phyloP scores from a whole-genome alignment of 2,888 invertebrate species.

The Zaprionus obscuricornis region DNA sequence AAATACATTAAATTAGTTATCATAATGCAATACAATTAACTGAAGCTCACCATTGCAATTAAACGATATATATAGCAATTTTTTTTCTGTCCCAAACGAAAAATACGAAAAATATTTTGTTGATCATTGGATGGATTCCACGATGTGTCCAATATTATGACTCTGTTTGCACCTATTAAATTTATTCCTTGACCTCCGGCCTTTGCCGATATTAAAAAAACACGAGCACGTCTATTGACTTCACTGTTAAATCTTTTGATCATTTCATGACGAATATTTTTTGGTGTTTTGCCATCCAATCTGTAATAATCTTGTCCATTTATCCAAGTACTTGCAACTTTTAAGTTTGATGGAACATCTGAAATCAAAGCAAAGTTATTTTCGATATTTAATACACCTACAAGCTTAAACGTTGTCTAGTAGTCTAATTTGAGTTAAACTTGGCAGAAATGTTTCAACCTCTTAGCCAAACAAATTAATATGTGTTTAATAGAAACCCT shows the following conservation, averaged over 20 bases:
- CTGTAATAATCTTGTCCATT: slow-evolving; percentile 89
- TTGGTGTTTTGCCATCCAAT: slow-evolving; percentile 92
- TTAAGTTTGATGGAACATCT: slow-evolving; percentile 52
- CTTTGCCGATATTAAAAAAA: slow-evolving; percentile 90
- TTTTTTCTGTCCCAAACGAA: slow-evolving; percentile 94
- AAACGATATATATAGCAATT: slow-evolving; percentile 94
- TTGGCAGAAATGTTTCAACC: too few relatives aligned
- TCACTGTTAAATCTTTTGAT: slow-evolving; percentile 87
- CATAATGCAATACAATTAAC: not conserved
- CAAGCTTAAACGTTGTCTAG: too few relatives aligned
- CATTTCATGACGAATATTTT: slow-evolving; percentile 85
- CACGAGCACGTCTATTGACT: slow-evolving; percentile 80
- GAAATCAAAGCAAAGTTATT: too few relatives aligned
- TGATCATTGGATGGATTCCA: slow-evolving; percentile 97
- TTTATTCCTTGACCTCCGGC: slow-evolving; percentile 96
- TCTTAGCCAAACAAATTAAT: too few relatives aligned
- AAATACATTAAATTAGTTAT: not conserved
- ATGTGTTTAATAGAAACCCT: too few relatives aligned
- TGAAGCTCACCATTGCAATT: slow-evolving; percentile 87
- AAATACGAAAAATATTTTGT: slow-evolving; percentile 95
- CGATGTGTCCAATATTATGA: slow-evolving; percentile 94
- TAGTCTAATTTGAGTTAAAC: too few relatives aligned
- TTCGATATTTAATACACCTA: too few relatives aligned
- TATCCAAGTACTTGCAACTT: slow-evolving; percentile 84
- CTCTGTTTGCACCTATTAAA: slow-evolving; percentile 94